phyloP scores from a whole-genome alignment of 2,113 vertebrate genomes.

The Periophthalmus modestus region DNA sequence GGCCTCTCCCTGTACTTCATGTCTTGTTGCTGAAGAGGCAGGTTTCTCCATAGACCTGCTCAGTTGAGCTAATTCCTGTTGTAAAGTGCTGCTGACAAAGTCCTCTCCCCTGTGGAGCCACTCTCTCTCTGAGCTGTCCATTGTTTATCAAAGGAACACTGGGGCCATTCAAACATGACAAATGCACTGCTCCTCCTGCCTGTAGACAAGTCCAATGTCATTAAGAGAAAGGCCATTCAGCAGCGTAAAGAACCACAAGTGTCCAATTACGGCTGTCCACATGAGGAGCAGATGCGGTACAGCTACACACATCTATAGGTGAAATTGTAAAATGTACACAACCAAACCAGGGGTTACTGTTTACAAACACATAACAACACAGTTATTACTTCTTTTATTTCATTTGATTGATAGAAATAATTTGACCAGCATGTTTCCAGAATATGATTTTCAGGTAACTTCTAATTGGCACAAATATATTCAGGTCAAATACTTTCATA shows the following conservation, averaged over 20 bases:
- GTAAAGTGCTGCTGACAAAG: conserved; percentile 25
- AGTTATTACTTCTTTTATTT: not conserved
- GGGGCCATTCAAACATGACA: conserved; percentile 12
- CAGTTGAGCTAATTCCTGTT: conserved; percentile 4
- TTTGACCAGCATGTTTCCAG: not conserved
- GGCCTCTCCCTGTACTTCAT: not conserved
- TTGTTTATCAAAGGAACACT: conserved; percentile 14
- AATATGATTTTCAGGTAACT: no score
- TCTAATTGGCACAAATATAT: no score
- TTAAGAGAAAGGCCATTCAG: conserved; percentile 25
- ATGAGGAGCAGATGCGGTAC: no score
- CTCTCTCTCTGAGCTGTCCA: conserved; percentile 5
- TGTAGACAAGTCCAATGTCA: conserved; percentile 11
- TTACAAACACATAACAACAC: not conserved
- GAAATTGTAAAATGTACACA: not conserved
- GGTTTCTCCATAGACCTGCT: not conserved
- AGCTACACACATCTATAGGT: no score
- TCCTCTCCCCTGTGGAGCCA: conserved; percentile 3
- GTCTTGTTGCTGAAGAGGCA: conserved; percentile 23
- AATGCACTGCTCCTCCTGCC: conserved; percentile 16
- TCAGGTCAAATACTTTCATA: not conserved
- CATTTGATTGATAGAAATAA: not conserved
- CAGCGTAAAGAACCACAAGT: conserved; percentile 6
- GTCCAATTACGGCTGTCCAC: conserved; percentile 14
- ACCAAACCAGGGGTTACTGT: not conserved